Evolutionary conservation across 2,113 vertebrate genomes (phyloP), one percentile per base, ranked within the genome.

Genomic region (Syngnathoides biaculeatus): DNA sequence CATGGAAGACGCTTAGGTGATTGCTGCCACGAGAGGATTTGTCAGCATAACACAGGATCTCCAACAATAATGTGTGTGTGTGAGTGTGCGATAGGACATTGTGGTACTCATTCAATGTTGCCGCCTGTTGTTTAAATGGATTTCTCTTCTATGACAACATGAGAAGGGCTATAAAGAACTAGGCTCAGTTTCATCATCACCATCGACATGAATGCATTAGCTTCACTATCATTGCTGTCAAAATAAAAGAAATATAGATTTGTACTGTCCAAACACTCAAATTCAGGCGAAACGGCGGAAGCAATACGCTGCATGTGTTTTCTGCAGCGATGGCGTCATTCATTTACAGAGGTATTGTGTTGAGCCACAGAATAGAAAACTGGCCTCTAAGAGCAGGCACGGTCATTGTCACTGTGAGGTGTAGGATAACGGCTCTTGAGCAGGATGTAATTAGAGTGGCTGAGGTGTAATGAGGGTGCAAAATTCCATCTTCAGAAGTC

Each of bases 401-500:
- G 85, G 91, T 92, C 91, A 88, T 91, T 92, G 91, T 92, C 90
- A 86, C 80, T 60, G 82, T 45, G 79, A 86, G 91, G 91, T 92
- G 91, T 92, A 90, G 90, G 90, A 89, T 93, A 90, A 92, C 91
- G 82, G 88, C 88, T 90, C 91, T 90, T 90, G 86, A 93, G 90
- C 88, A 92, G 87, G 85, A 91, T 92, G 92, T 93, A 93, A 93
- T 93, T 93, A 92, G 91, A 92, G 91, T 90, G 91, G 88, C 86
- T 83, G 86, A 87, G 87, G 83, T 92, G 92, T 92, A 93, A 93
- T 93, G 91, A 92, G 90, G 91, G 91, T 92, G 91, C 91, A 91
- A 89, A 89, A 92, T 93, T 93, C 90, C 91, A 75, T 81, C 85
- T 79, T 72, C 69, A 68, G 86, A 77, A 78, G 68, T 84, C 63